These are phyloP conservation scores for Nysson spinosus DNA, from an alignment of 2,888 invertebrate genomes.

Conservation along the genomic window DNA sequence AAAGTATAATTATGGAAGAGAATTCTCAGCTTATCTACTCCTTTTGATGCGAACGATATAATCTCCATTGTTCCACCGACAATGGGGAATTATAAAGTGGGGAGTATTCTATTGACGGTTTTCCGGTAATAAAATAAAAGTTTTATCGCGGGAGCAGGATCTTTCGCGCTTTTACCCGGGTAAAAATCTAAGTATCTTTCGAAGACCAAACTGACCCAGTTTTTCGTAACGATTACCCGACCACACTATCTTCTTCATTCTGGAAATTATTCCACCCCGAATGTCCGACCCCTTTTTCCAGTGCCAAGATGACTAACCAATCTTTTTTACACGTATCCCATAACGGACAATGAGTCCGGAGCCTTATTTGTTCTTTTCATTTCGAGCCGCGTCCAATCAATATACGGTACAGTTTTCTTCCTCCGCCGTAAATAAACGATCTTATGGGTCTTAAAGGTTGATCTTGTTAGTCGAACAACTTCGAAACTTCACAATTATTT, in stretches of 20 bases:
- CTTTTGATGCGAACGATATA: too few relatives aligned
- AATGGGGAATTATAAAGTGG: too few relatives aligned
- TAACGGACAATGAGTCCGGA: too few relatives aligned
- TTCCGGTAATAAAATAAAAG: neutral
- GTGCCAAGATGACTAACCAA: conserved; percentile 27
- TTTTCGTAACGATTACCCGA: conserved; percentile 24
- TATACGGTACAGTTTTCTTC: too few relatives aligned
- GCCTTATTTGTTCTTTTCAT: too few relatives aligned
- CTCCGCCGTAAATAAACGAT: too few relatives aligned
- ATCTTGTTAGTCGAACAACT: too few relatives aligned
- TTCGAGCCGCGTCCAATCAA: too few relatives aligned
- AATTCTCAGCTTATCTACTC: neutral
- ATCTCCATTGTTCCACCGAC: too few relatives aligned
- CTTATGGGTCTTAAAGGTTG: too few relatives aligned
- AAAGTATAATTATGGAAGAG: too few relatives aligned
- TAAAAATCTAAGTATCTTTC: conserved; percentile 17
- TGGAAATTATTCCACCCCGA: conserved; percentile 36
- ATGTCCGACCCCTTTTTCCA: conserved; percentile 33
- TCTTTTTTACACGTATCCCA: conserved; percentile 6
- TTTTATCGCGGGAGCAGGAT: conserved; percentile 3
- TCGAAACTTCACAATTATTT: neutral
- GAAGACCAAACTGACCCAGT: conserved; percentile 29
- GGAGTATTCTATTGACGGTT: too few relatives aligned
- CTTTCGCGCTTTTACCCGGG: neutral
- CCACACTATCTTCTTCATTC: conserved; percentile 18